Evolutionary conservation across 2,113 vertebrate species (phyloP).

Genomic region (Pycnonotus jocosus): DNA sequence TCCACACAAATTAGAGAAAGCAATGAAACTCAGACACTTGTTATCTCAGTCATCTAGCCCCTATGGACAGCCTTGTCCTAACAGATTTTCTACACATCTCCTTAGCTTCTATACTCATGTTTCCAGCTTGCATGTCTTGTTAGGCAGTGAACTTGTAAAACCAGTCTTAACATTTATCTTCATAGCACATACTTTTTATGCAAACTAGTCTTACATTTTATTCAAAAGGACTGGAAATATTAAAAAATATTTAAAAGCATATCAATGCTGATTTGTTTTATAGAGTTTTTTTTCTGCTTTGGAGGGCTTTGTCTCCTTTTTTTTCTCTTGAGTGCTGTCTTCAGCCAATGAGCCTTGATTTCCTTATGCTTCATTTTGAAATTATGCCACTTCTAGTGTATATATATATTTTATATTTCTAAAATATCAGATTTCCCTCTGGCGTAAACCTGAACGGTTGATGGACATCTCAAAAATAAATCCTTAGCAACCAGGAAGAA

Average conservation of each 20-base stretch:
- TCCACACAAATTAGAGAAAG: background rate
- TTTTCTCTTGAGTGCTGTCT: background rate
- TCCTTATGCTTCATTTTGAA: background rate
- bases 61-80: background rate
- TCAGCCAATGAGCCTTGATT: background rate
- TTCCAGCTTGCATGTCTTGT: background rate
- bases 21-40: background rate
- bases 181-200: background rate
- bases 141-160: background rate
- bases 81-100: background rate
- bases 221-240: background rate
- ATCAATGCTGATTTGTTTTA: background rate
- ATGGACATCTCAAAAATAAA: background rate
- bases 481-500: background rate
- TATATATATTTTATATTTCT: background rate
- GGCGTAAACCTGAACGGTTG: background rate
- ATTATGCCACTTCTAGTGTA: background rate
- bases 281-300: accelerated
- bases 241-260: background rate
- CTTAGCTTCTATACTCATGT: background rate
- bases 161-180: background rate
- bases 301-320: too few relatives aligned
- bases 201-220: background rate
- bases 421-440: background rate
- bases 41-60: background rate